A percentile compares a stretch with the other conserved stretches of the same genome.
Conservation (phyloP, 2,888 invertebrate genomes). For the Agrochola litura region DNA sequence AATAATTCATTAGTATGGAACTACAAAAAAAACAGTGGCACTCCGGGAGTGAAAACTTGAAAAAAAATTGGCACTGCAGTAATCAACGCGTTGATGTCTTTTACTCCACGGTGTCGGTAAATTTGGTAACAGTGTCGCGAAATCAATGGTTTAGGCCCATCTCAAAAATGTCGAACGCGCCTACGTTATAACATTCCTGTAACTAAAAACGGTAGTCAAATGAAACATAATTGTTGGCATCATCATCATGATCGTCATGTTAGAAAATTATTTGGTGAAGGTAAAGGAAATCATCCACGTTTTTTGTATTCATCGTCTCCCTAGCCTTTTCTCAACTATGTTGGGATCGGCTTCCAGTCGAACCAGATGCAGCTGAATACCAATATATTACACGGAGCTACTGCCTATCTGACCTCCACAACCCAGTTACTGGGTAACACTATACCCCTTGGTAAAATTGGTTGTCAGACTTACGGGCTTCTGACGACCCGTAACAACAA, state of each 20-base stretch:
- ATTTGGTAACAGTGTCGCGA: too few species aligned
- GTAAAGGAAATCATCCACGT: neutral
- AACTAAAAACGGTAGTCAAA: neutral
- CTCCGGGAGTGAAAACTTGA: too few species aligned
- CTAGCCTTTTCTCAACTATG: neutral
- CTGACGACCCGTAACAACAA: too few species aligned
- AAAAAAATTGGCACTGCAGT: too few species aligned
- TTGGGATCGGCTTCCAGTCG: neutral
- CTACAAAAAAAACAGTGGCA: too few species aligned
- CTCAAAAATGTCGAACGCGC: too few species aligned
- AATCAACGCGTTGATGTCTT: too few species aligned
- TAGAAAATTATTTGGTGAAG: neutral
- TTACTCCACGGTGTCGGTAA: too few species aligned
- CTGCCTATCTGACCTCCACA: neutral
- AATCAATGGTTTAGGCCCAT: too few species aligned
- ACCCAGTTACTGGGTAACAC: neutral
- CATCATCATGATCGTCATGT: neutral
- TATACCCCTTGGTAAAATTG: neutral
- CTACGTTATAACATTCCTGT: neutral
- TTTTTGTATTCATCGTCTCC: too few species aligned
- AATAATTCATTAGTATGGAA: too few species aligned
- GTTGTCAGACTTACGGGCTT: neutral
- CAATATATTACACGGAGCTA: neutral
- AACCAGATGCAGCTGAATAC: neutral
- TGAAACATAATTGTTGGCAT: neutral